Percentiles rank a stretch among this genome's conserved stretches.
These are phyloP conservation scores for Listronotus oregonensis DNA, from an alignment of 1,140 invertebrate species.

Conservation along the genomic window DNA sequence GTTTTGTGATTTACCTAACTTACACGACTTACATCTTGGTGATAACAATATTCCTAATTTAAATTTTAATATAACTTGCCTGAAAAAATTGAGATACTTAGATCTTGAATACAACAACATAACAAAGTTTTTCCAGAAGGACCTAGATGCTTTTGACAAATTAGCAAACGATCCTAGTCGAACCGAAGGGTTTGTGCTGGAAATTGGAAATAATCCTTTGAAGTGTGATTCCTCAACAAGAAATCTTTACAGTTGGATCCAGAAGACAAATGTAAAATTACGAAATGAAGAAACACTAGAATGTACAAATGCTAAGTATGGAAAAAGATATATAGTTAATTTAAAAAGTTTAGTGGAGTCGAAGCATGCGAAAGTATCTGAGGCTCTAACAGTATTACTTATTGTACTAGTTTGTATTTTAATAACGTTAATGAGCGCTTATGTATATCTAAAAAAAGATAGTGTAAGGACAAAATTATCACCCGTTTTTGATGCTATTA, in stretches of 20 bases:
- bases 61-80: constrained; percentile 71
- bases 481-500: constrained; percentile 69
- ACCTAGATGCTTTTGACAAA: constrained; percentile 65
- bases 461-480: constrained; percentile 63
- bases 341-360: constrained; percentile 55
- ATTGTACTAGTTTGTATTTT: constrained; percentile 64
- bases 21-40: constrained; percentile 72
- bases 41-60: constrained; percentile 67
- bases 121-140: constrained; percentile 61
- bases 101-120: constrained; percentile 76
- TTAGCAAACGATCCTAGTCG: constrained; percentile 58
- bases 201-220: constrained; percentile 72
- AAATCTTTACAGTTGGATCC: constrained; percentile 68
- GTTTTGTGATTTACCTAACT: constrained; percentile 72
- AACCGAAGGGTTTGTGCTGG: constrained; percentile 65
- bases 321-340: constrained; percentile 53
- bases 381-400: constrained; percentile 62
- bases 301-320: constrained; percentile 57
- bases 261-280: constrained; percentile 65
- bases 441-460: constrained; percentile 66
- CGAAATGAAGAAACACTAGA: constrained; percentile 62
- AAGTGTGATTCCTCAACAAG: constrained; percentile 68
- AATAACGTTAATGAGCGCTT: constrained; percentile 60
- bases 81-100: constrained; percentile 69
- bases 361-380: constrained; percentile 52